Evolutionary conservation across 2,888 invertebrate genomes (phyloP).

Genomic region (Dorcus hopei): DNA sequence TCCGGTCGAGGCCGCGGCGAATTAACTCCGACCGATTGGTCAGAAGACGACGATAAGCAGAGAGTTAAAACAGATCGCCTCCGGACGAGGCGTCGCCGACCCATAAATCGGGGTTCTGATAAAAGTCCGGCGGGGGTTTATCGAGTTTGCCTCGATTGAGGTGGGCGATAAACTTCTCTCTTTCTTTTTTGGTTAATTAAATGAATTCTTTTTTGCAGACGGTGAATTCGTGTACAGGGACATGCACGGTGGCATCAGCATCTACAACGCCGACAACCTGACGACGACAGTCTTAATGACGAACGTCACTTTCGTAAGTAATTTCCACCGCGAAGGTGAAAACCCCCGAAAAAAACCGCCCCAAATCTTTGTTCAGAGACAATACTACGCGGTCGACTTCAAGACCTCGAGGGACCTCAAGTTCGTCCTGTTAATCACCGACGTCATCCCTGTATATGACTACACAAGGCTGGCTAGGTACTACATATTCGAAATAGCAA

Average conservation of each 20-base stretch:
- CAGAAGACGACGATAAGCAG: no score
- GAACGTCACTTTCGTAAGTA: conserved; percentile 80
- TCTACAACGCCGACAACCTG: conserved; percentile 74
- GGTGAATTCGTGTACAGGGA: conserved; percentile 75
- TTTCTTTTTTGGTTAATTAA: not conserved
- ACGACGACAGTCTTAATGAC: conserved; percentile 73
- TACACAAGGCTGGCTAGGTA: conserved; percentile 64
- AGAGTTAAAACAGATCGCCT: no score
- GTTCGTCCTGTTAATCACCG: conserved; percentile 73
- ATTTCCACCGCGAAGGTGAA: not conserved
- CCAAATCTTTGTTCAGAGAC: conserved; percentile 57
- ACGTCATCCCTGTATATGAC: conserved; percentile 60
- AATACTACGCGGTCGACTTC: conserved; percentile 74
- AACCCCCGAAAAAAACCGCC: no score
- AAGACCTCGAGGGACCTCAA: conserved; percentile 74
- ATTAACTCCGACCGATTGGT: no score
- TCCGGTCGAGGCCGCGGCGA: no score
- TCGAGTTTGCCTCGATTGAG: no score
- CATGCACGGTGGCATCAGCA: conserved; percentile 72
- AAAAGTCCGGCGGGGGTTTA: no score
- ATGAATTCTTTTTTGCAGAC: conserved; percentile 55
- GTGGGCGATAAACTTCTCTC: not conserved
- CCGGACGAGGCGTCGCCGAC: no score
- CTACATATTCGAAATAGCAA: conserved; percentile 64
- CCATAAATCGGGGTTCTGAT: no score